These are phyloP conservation scores for Paramormyrops kingsleyae DNA, from an alignment of 2,113 vertebrate species.

Conservation along the genomic window DNA sequence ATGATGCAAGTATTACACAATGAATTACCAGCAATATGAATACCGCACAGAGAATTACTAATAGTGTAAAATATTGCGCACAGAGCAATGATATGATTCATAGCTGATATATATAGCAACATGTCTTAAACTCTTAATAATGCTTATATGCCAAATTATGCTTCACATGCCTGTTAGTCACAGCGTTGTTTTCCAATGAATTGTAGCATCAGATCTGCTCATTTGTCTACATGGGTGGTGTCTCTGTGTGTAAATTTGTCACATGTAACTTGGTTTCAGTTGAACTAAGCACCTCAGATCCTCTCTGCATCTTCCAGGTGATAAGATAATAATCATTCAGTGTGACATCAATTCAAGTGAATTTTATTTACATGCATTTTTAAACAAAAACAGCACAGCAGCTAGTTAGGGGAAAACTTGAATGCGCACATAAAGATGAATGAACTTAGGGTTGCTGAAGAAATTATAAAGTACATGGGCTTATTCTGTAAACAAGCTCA, in stretches of 20 bases:
- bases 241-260: not conserved
- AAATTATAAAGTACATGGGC: slow-evolving; percentile 88
- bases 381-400: not conserved
- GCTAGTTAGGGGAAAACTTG: not conserved
- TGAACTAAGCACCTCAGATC: not conserved
- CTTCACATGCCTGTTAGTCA: not conserved
- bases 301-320: not conserved
- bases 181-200: not conserved
- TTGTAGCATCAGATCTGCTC: not conserved
- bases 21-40: too few species aligned
- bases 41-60: not conserved
- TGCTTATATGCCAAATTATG: not conserved
- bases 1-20: too few species aligned
- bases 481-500: slow-evolving; percentile 98
- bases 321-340: not conserved
- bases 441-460: slow-evolving; percentile 11
- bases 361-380: not conserved
- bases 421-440: not conserved
- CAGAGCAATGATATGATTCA: not conserved
- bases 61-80: not conserved
- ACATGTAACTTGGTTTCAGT: not conserved
- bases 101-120: not conserved
- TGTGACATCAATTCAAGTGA: not conserved
- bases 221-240: not conserved
- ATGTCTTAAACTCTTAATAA: not conserved